Percentiles rank a stretch among this genome's conserved stretches.
These are phyloP conservation scores for Miltochrista miniata DNA, from an alignment of 2,888 invertebrate genomes.

Conservation along the genomic window DNA sequence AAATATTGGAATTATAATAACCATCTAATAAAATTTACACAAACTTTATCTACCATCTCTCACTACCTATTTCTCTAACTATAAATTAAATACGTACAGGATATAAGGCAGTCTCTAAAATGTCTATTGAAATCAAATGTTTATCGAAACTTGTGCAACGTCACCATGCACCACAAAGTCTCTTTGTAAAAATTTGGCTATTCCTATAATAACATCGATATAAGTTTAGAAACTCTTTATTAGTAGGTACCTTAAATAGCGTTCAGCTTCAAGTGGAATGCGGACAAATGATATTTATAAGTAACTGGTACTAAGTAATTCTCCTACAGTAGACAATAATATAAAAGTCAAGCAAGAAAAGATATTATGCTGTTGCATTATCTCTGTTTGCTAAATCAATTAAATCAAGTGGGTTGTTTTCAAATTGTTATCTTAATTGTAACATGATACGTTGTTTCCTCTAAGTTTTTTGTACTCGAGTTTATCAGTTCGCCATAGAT, in stretches of 20 bases:
- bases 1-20: too few species aligned
- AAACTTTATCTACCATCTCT: neutral
- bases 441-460: too few species aligned
- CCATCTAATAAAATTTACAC: too few species aligned
- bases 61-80: neutral
- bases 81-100: neutral
- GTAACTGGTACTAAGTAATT: neutral
- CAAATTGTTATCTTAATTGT: too few species aligned
- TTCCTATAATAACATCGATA: conserved; percentile 6
- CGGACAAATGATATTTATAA: conserved; percentile 11
- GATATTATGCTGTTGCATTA: too few species aligned
- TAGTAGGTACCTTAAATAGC: conserved; percentile 8
- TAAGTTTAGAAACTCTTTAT: conserved; percentile 6
- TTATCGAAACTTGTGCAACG: neutral
- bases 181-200: too few species aligned
- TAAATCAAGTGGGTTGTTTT: too few species aligned
- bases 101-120: neutral
- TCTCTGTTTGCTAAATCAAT: too few species aligned
- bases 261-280: conserved; percentile 16
- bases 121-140: too few species aligned
- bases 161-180: too few species aligned
- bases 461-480: too few species aligned
- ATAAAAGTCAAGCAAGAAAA: neutral
- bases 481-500: too few species aligned
- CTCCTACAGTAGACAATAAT: neutral